Evolutionary conservation across 1,140 invertebrate species (phyloP).

Genomic region (Megathymus violae): DNA sequence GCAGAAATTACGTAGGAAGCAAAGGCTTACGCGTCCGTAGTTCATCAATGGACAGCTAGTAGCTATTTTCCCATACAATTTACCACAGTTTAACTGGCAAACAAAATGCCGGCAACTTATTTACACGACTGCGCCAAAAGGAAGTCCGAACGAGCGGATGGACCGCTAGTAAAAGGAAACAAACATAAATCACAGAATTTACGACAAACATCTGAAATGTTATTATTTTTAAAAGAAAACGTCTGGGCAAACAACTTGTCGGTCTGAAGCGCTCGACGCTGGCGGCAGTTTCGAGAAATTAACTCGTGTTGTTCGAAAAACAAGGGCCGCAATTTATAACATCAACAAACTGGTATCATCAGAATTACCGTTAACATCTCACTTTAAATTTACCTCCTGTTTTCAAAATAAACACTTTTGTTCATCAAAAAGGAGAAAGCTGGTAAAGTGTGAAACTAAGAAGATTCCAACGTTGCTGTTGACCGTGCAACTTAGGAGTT

Average conservation of each 20-base stretch:
- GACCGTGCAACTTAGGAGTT: constrained; percentile 76
- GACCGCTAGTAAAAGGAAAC: constrained; percentile 58
- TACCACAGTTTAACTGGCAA: constrained; percentile 69
- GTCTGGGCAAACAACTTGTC: constrained; percentile 47
- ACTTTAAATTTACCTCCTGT: constrained; percentile 40
- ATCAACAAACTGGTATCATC: constrained; percentile 53
- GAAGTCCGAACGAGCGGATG: constrained; percentile 68
- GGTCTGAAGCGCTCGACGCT: constrained; percentile 40
- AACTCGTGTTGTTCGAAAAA: constrained; percentile 47
- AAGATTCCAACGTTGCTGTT: constrained; percentile 64
- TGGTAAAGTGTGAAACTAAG: constrained; percentile 56
- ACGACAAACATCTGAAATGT: constrained; percentile 66
- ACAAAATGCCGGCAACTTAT: constrained; percentile 66
- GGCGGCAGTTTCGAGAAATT: constrained; percentile 59
- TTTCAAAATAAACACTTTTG: constrained; percentile 43
- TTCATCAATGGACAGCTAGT: constrained; percentile 35
- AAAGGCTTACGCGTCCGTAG: neutral
- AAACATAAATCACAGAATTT: constrained; percentile 73
- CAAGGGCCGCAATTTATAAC: constrained; percentile 48
- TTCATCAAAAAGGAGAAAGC: constrained; percentile 58
- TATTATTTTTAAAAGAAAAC: constrained; percentile 64
- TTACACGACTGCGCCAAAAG: constrained; percentile 67
- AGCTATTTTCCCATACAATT: constrained; percentile 62
- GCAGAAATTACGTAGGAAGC: neutral
- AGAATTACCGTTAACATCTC: constrained; percentile 44